Base-by-base conservation (phyloP, 2,888 invertebrate genomes). In the Tinea trinotella region DNA sequence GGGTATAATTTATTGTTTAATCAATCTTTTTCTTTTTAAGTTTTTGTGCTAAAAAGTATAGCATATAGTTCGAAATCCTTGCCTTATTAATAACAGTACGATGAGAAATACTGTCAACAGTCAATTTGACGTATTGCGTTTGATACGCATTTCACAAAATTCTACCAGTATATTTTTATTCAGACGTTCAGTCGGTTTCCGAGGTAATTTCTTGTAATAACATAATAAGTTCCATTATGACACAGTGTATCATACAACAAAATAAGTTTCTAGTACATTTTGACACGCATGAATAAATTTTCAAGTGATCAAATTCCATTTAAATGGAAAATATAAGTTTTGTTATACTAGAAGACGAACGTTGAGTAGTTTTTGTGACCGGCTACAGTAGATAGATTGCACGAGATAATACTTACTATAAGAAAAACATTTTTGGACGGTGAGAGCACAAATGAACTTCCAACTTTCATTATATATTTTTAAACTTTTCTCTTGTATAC, bases 91-190 rank as follows among this genome's bases (percentile, higher is more conserved):
- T n/a, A n/a, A n/a, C n/a, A n/a, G n/a, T n/a, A n/a, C n/a, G n/a
- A n/a, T 2, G 30, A 7, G 30, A 30, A 30, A 7, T 4, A 30
- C 7, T 30, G 30, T 30, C 30, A 30, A 30, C 40, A 6, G 5
- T 40, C 40, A 40, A 40, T 13, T 6, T 40, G 40, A 40, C 40
- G 40, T 40, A 13, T 40, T 6, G 3, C 13, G 40, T 13, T 40
- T 40, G 40, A 40, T 40, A 40, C 40, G 40, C 40, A 40, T 40
- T 40, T 13, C 13, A 40, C 40, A 15, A 40, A 40, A 15, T 40
- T 40, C 13, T 13, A 13, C 12, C 40, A 40, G 13, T 15, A 40
- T 13, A 40, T 40, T 15, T 40, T 30, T 30, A 40, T 40, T 15
- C 12, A 40, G n/a, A 13, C 40, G 7, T 40, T 40, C 40, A 13